Evolutionary conservation across 1,140 invertebrate species (phyloP).

Genomic region (Neodiprion virginianus): DNA sequence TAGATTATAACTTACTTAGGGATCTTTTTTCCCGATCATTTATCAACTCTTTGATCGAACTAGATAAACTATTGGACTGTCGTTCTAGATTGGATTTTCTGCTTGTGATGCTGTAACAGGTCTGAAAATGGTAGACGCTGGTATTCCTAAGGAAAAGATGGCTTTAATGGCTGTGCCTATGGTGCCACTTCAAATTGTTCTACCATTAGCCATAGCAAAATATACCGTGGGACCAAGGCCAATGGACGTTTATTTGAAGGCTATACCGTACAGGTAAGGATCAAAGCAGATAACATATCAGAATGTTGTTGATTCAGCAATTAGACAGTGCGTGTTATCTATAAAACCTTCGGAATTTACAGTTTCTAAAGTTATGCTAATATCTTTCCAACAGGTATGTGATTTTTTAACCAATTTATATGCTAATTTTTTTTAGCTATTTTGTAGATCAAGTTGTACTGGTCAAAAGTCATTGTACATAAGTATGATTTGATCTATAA

Average conservation of each 20-base stretch:
- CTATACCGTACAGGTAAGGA: conserved; percentile 82
- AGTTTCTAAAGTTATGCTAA: not conserved
- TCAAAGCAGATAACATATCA: not conserved
- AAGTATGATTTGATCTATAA: no score
- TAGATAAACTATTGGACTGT: conserved; percentile 27
- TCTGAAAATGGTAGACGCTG: conserved; percentile 93
- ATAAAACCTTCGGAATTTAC: not conserved
- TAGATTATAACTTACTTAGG: not conserved
- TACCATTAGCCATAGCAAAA: conserved; percentile 87
- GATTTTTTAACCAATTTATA: not conserved
- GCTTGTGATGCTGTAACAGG: conserved; percentile 95
- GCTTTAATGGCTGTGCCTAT: conserved; percentile 91
- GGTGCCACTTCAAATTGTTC: conserved; percentile 92
- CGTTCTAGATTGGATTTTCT: conserved; percentile 88
- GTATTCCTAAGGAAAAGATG: conserved; percentile 94
- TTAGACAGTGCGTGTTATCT: not conserved
- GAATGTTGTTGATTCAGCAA: not conserved
- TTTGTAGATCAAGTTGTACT: no score
- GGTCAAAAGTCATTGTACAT: no score
- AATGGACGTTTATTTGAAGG: conserved; percentile 87
- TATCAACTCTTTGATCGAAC: conserved; percentile 11
- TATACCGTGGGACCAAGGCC: conserved; percentile 90
- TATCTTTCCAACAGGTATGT: no score
- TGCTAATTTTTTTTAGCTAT: conserved; percentile 10
- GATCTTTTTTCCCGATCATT: not conserved